Evolutionary conservation across 2,113 vertebrate species (phyloP), one percentile per base, ranked within the genome.

Genomic region (Erythrocebus patas): DNA sequence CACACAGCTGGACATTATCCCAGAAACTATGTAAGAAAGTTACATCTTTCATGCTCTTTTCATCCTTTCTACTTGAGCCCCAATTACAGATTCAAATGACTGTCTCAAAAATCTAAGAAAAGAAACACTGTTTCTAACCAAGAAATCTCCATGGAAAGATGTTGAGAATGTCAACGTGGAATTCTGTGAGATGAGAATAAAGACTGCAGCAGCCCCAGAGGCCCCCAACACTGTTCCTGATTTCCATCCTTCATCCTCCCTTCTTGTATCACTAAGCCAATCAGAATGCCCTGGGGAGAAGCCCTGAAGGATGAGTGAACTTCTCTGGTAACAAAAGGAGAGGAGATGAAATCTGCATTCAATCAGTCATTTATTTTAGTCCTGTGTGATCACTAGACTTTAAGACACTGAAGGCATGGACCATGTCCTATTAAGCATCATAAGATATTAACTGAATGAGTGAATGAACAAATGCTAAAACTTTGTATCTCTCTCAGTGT

Each of bases 21-120:
- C 45, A 68, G 66, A 89, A 94, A 76, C 75, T 45, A 43, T 18
- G 16, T 92, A 90, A 92, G 89, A 94, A 94, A 76, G 75, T 91
- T 48, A 35, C 64, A 84, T 81, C 61, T 93, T 72, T 87, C 61
- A 59, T 92, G 40, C 6, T 84, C 35, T 94, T 86, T 81, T 81
- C n/a, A 82, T 76, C 50, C 57, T 78, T 97, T 68, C 52, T 91
- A 50, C 52, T 85, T 91, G 72, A 91, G 57, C 57, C 81, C 70
- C 76, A 84, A 20, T 78, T 94, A 79, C 20, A 85, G 66, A 91
- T 38, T 88, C 38, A 82, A 94, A 85, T 82, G 85, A 93, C 50
- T 88, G 12, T 85, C 91, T 96, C 40, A 68, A 94, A 57, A 45
- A 78, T 45, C 64, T 81, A 73, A 88, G 40, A 93, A 89, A 93